Conservation (phyloP, 2,797 vertebrate genomes). For the Aulostomus chinensis region DNA sequence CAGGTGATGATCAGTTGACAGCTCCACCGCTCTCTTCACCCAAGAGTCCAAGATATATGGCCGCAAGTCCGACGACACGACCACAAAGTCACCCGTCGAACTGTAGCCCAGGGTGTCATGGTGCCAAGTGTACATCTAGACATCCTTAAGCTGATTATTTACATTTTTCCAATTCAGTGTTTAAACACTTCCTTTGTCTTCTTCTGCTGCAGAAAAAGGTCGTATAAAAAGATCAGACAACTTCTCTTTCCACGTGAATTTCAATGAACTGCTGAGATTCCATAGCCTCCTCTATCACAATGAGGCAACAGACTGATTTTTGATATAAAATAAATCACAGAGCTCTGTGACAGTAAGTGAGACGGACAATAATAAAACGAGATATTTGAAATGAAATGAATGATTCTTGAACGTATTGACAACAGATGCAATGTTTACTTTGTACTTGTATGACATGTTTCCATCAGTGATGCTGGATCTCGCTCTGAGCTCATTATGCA, state of each 20-base stretch:
- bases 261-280: constrained; percentile 58
- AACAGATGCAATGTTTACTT: constrained; percentile 27
- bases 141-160: too few relatives aligned
- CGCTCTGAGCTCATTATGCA: constrained; percentile 44
- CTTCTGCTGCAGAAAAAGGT: constrained; percentile 36
- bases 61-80: too few relatives aligned
- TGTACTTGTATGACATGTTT: constrained; percentile 26
- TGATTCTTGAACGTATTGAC: background rate
- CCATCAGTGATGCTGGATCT: constrained; percentile 34
- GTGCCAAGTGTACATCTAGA: too few relatives aligned
- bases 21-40: too few relatives aligned
- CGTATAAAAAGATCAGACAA: constrained; percentile 40
- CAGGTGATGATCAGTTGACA: too few relatives aligned
- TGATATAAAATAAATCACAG: constrained; percentile 39
- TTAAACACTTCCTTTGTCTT: too few relatives aligned
- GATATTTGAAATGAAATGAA: constrained; percentile 21
- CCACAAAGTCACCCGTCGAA: too few relatives aligned
- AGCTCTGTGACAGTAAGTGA: constrained; percentile 23
- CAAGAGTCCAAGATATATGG: too few relatives aligned
- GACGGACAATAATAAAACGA: constrained; percentile 27
- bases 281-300: constrained; percentile 33
- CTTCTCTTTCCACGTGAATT: constrained; percentile 59
- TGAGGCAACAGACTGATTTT: constrained; percentile 62
- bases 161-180: too few relatives aligned
- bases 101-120: too few relatives aligned